Conservation (phyloP, 1,140 invertebrate genomes). For the Limonius californicus region DNA sequence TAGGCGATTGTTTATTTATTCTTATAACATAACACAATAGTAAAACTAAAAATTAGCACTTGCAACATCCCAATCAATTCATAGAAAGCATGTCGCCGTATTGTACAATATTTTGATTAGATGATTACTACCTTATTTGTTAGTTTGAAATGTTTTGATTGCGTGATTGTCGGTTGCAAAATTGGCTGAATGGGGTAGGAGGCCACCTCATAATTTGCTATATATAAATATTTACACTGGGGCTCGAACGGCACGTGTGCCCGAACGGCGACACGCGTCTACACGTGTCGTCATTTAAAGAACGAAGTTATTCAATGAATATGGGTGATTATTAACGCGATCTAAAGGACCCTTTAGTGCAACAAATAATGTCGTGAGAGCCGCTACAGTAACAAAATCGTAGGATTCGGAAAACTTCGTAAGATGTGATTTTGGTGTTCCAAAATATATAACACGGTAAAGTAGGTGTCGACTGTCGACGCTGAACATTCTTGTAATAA, state of each 20-base stretch:
- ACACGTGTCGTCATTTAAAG: neutral
- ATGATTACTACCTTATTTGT: conserved; percentile 2
- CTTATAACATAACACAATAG: no score
- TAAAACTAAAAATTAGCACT: no score
- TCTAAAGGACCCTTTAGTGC: conserved; percentile 9
- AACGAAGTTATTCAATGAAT: neutral
- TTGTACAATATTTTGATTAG: conserved; percentile 4
- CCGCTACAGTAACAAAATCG: no score
- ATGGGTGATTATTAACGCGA: neutral
- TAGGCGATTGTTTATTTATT: no score
- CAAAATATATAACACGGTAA: no score
- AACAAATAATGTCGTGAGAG: no score
- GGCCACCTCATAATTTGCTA: conserved; percentile 13
- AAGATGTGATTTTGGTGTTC: no score
- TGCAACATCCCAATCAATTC: no score
- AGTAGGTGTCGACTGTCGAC: no score
- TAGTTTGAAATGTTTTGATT: conserved; percentile 8
- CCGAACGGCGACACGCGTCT: neutral
- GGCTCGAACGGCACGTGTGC: neutral
- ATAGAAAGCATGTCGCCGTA: no score
- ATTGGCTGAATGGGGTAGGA: conserved; percentile 12
- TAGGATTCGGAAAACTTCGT: no score
- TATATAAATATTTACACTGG: conserved; percentile 4
- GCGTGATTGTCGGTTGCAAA: conserved; percentile 9
- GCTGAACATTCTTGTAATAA: no score